These are phyloP conservation scores for Chironomus striatipennis DNA, from an alignment of 1,140 invertebrate species.

Conservation along the genomic window DNA sequence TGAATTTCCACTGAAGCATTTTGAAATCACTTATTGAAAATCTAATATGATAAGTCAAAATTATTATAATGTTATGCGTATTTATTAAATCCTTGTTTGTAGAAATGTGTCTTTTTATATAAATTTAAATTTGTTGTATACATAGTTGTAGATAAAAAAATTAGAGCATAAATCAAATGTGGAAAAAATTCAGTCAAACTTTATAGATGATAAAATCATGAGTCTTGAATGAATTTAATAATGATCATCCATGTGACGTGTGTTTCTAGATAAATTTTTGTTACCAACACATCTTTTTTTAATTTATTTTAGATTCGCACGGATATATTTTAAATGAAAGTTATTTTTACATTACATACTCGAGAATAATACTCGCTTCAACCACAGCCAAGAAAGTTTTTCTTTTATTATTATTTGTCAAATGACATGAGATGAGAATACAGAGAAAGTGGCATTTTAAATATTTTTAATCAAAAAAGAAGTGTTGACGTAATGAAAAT, in stretches of 20 bases:
- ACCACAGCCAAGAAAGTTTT: background rate
- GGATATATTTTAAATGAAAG: background rate
- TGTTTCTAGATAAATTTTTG: background rate
- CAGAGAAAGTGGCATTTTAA: background rate
- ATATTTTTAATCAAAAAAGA: background rate
- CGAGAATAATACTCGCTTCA: background rate
- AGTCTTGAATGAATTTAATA: background rate
- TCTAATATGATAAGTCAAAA: no score
- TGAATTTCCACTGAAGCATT: no score
- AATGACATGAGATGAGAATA: conserved; percentile 5
- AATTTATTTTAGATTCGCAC: conserved; percentile 8
- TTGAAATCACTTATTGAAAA: no score
- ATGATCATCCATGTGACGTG: background rate
- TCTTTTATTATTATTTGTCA: background rate
- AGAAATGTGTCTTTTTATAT: no score
- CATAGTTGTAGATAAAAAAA: no score
- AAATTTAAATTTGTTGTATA: no score
- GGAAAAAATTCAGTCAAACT: no score
- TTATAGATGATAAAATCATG: background rate
- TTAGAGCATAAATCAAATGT: no score
- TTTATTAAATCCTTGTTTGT: no score
- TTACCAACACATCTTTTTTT: background rate
- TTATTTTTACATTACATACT: conserved; percentile 15
- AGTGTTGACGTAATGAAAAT: background rate
- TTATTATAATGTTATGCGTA: no score